Conservation (phyloP, 2,797 vertebrate species). For the Tokudaia tokunoshimensis region DNA sequence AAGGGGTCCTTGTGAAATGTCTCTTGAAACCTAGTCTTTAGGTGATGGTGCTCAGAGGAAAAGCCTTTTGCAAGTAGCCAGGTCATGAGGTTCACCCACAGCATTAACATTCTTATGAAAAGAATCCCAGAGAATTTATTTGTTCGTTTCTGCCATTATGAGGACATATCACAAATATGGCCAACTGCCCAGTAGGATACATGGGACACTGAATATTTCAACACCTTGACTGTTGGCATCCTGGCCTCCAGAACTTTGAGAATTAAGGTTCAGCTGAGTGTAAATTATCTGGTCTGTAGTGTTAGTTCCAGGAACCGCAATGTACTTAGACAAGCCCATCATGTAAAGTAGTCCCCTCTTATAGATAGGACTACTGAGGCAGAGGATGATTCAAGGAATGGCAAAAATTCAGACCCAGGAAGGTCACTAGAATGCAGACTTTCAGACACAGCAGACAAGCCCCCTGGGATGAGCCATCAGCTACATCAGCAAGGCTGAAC, state of each 20-base stretch:
- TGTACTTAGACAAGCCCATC: neutral
- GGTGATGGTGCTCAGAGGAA: neutral
- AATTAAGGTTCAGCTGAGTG: neutral
- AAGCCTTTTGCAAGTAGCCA: neutral
- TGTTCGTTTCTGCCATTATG: neutral
- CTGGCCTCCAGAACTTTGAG: neutral
- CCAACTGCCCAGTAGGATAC: neutral
- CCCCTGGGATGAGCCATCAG: fast-evolving
- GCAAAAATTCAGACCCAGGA: neutral
- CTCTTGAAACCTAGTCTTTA: neutral
- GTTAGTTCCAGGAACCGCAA: neutral
- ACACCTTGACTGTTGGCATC: neutral
- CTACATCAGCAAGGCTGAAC: neutral
- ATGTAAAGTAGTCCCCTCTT: neutral
- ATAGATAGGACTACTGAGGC: neutral
- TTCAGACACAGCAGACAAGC: neutral
- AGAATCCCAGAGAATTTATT: neutral
- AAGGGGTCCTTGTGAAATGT: neutral
- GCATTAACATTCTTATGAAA: neutral
- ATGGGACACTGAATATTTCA: neutral
- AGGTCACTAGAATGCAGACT: neutral
- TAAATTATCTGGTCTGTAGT: neutral
- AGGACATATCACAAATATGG: neutral
- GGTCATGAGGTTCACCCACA: neutral
- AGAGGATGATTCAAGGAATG: neutral